Evolutionary conservation across 2,888 invertebrate species (phyloP), one percentile per base, ranked within the genome.

Genomic region (Sesia bembeciformis): DNA sequence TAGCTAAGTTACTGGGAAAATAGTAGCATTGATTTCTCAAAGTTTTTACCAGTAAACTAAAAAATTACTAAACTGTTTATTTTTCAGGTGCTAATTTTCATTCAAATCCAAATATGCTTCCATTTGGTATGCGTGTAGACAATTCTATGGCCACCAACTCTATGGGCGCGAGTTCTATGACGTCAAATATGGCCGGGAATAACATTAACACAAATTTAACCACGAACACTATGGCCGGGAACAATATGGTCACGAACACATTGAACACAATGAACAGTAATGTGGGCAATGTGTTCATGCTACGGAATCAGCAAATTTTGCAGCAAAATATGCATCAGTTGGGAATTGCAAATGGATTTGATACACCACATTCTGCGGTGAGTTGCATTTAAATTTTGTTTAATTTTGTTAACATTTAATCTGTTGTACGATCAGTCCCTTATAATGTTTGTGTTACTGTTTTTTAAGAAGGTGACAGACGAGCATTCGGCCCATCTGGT

Each of bases 51-150:
- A 23, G 23, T 23, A 23, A 23, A 23, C 23, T 51, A 46, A 49
- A 49, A 51, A 53, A 8, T 3, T 40, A 53, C 40, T 23, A 43
- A 39, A 40, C 40, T 52, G 39, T 43, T n/a, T n/a, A 56, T 23
- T 23, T 71, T 70, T 40, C 84, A 88, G 88, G 88, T 88, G 88
- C 88, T 86, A 88, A 87, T 86, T 89, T 73, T 75, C 87, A 87
- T 81, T 80, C 63, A 74, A 86, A 83, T 77, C 76, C 78, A 66
- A 84, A 79, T 74, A 84, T 89, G 75, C 82, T 89, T 75, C 88
- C 86, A 65, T 90, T 90, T 67, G 90, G 90, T 65, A 86, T 89
- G 88, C 84, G 90, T 54, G 77, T 88, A 69, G 90, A 89, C 67
- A 85, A 77, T 66, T 72, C 72, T 6, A 63, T 65, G 54, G 67